Evolutionary conservation across 2,888 invertebrate species (phyloP), one percentile per base, ranked within the genome.

Genomic region (Trichopria drosophilae): DNA sequence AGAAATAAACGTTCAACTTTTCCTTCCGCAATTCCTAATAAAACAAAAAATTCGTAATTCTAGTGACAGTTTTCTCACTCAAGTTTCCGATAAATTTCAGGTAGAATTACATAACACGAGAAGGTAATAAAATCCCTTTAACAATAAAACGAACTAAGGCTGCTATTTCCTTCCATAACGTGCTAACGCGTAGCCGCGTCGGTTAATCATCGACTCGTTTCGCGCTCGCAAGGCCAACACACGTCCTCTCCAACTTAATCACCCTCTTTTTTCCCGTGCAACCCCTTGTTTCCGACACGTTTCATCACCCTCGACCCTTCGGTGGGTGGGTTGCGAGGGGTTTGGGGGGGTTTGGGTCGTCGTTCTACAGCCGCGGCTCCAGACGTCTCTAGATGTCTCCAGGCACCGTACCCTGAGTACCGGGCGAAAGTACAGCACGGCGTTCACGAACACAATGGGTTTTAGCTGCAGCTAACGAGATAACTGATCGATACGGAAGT

Each of bases 121-220:
- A n/a, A n/a, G n/a, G n/a, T n/a, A n/a, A n/a, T n/a, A n/a, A n/a
- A n/a, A n/a, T n/a, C n/a, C n/a, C n/a, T n/a, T n/a, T n/a, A n/a
- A n/a, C n/a, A n/a, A n/a, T n/a, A n/a, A n/a, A n/a, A n/a, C n/a
- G n/a, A n/a, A n/a, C n/a, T n/a, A n/a, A n/a, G n/a, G n/a, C n/a
- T n/a, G n/a, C n/a, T n/a, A n/a, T n/a, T n/a, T n/a, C n/a, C n/a
- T n/a, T n/a, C n/a, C n/a, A n/a, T n/a, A n/a, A n/a, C n/a, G n/a
- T n/a, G n/a, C n/a, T n/a, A n/a, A n/a, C n/a, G n/a, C n/a, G n/a
- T n/a, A n/a, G n/a, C n/a, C 58, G 53, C 55, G 54, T 55, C 57
- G 72, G 73, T 73, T 74, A 73, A 73, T 73, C 73, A 74, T 73
- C 69, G 73, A 71, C 69, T 70, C 63, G 65, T 62, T 63, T 64